Conservation (phyloP, 2,797 vertebrate genomes). For the Poeciliopsis paucimaculata region DNA sequence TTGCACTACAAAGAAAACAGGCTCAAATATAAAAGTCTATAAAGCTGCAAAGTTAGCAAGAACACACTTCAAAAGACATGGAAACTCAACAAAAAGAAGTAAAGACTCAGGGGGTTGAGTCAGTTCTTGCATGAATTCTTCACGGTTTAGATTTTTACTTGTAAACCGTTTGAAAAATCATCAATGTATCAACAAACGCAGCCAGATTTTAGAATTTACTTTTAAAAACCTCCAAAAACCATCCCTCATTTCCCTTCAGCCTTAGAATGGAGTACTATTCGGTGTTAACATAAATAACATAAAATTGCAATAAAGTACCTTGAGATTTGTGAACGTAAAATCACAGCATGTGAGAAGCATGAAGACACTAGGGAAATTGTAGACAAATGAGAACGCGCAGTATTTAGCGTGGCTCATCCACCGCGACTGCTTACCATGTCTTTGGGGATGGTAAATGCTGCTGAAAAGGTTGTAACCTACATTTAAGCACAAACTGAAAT, state of each 20-base stretch:
- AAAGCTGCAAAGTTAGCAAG: neutral
- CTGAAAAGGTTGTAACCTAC: no score
- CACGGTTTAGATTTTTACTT: neutral
- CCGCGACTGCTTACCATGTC: neutral
- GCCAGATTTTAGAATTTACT: no score
- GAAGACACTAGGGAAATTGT: neutral
- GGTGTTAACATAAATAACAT: neutral
- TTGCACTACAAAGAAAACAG: neutral
- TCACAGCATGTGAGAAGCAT: neutral
- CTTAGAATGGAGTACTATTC: neutral
- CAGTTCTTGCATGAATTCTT: neutral
- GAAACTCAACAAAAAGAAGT: neutral
- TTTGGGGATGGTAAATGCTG: neutral
- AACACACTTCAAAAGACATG: neutral
- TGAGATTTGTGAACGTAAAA: neutral
- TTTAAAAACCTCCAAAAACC: neutral
- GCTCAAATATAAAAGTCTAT: neutral
- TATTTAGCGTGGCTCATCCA: neutral
- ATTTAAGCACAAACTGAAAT: conserved; percentile 9
- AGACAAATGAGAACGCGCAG: neutral
- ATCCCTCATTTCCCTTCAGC: neutral
- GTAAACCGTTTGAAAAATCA: neutral
- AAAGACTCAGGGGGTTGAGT: neutral
- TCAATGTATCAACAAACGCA: neutral
- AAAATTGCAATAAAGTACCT: neutral